Percentiles rank a stretch among this genome's conserved stretches.
Conservation (phyloP, 2,888 invertebrate species). For the Eudasyphora cyanicolor region DNA sequence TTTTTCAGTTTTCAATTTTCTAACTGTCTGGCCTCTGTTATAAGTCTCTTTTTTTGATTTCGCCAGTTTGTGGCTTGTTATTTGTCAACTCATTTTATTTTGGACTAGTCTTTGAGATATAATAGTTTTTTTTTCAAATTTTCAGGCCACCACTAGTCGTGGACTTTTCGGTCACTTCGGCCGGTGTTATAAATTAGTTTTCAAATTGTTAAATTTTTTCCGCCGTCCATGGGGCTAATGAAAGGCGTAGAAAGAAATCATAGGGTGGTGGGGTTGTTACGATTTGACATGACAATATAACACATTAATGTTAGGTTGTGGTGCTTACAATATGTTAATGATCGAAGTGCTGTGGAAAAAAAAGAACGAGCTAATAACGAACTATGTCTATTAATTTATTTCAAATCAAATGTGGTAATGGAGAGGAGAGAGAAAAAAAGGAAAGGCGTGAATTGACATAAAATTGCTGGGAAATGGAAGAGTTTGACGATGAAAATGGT, state of each 20-base stretch:
- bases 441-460: background rate
- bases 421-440: background rate
- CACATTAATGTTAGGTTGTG: background rate
- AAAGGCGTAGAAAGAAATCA: conserved; percentile 12
- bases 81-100: conserved; percentile 33
- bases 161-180: background rate
- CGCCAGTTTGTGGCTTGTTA: conserved; percentile 18
- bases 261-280: background rate
- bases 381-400: conserved; percentile 3
- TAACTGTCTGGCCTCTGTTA: background rate
- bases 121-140: background rate
- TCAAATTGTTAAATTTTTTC: background rate
- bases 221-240: background rate
- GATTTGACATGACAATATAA: background rate
- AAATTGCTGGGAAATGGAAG: background rate
- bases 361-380: too few species aligned
- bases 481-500: too few species aligned
- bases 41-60: background rate
- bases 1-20: background rate
- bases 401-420: background rate
- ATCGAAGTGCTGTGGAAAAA: background rate
- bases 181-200: conserved; percentile 24
- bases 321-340: background rate
- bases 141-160: background rate
- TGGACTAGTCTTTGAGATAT: too few species aligned